These are phyloP conservation scores for Lymantria dispar DNA, from an alignment of 2,888 invertebrate species.

Conservation along the genomic window DNA sequence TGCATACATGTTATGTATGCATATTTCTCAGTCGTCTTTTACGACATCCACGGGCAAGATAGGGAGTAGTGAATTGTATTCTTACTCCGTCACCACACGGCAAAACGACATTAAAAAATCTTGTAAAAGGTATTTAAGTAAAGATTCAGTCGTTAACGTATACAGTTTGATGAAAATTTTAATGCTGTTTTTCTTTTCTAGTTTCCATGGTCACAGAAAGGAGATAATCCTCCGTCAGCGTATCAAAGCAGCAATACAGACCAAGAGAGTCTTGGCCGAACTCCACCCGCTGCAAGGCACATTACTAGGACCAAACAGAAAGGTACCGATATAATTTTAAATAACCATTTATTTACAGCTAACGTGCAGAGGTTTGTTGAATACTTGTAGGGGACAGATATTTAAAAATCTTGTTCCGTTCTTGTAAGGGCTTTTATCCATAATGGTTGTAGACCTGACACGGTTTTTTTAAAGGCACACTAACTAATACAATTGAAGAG, in stretches of 20 bases:
- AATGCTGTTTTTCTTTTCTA: background rate
- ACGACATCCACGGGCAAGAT: too few species aligned
- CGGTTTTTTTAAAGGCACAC: too few species aligned
- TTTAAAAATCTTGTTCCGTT: background rate
- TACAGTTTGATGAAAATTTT: too few species aligned
- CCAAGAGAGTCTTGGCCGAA: conserved; percentile 69
- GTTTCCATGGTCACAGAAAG: conserved; percentile 29
- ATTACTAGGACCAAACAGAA: conserved; percentile 58
- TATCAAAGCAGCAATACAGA: conserved; percentile 73
- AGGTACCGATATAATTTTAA: conserved; percentile 40
- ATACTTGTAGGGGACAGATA: too few species aligned
- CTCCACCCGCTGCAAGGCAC: conserved; percentile 63
- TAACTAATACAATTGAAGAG: too few species aligned
- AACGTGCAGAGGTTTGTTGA: background rate
- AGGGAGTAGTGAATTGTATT: too few species aligned
- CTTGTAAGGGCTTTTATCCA: background rate
- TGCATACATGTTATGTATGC: too few species aligned
- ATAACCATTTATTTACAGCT: background rate
- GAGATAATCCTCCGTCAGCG: conserved; percentile 46
- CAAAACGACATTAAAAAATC: too few species aligned
- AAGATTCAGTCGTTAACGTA: too few species aligned
- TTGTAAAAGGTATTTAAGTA: too few species aligned
- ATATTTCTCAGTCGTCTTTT: too few species aligned
- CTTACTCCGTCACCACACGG: too few species aligned
- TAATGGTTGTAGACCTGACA: background rate